Base-by-base conservation (phyloP, 2,888 invertebrate genomes). In the Calameuta idolon region DNA sequence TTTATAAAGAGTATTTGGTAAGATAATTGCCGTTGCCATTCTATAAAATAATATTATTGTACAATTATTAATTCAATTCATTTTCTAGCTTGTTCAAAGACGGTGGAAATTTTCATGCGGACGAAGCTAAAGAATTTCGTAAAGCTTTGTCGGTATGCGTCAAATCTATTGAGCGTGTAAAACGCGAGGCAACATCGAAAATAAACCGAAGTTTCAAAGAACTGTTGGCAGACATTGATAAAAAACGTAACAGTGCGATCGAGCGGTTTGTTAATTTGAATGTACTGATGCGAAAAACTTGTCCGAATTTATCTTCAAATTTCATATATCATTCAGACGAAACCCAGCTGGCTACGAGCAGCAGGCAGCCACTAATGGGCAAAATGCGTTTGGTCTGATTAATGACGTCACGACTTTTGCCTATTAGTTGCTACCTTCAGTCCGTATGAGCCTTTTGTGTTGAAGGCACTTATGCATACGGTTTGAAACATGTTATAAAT, bases 51-150 rank as follows among this genome's bases (percentile, higher is more conserved):
- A 77, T 31, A 11, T 69, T 34, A 12, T n/a, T 55, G n/a, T 71
- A 33, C 34, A 37, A 34, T 76, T 5, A n/a, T 75, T 75, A 15
- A 75, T 74, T 69, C 34, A 34, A 33, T 30, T 34, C 34, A 69
- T 75, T 33, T 34, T n/a, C 12, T 68, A 85, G 85, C 76, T 80
- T 80, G 11, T 85, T 85, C 76, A 78, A 81, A 75, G 80, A 85
- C 11, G 83, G 82, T 73, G 85, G 85, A 74, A 83, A 79, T 77
- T 85, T 78, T 23, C 77, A 79, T 33, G n/a, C 35, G 0, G 83
- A 81, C 69, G 85, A 85, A 80, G 77, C 78, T 1, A 84, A 82
- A 73, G 75, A 76, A 23, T 77, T 77, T 37, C 77, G 76, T 11
- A 84, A 83, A 75, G 79, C 80, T 69, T 73, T 81, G 5, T 76